These are phyloP conservation scores for Anniella stebbinsi DNA, from an alignment of 2,797 vertebrate genomes.

Conservation along the genomic window DNA sequence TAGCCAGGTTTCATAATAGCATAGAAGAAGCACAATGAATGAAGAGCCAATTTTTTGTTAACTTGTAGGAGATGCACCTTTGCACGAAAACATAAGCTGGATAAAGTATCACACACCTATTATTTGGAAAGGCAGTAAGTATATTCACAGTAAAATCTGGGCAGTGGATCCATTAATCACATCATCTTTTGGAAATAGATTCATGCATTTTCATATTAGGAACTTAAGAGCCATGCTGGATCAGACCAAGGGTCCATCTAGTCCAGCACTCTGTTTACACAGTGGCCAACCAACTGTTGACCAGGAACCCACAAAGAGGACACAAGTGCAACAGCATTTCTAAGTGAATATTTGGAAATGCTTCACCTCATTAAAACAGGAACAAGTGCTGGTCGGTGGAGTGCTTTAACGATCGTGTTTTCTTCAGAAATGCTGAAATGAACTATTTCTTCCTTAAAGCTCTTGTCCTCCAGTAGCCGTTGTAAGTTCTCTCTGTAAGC, in stretches of 20 bases:
- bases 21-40: neutral
- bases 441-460: conserved; percentile 96
- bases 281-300: too few species aligned
- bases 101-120: neutral
- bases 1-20: conserved; percentile 11
- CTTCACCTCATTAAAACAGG: conserved; percentile 94
- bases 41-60: conserved; percentile 6
- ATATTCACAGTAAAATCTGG: neutral
- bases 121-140: neutral
- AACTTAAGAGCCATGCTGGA: conserved; percentile 14
- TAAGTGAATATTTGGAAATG: neutral
- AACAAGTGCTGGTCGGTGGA: conserved; percentile 88
- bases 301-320: too few species aligned
- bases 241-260: too few species aligned
- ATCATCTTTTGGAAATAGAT: neutral
- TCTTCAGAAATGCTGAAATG: conserved; percentile 96
- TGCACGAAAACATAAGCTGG: neutral
- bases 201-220: neutral
- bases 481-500: conserved; percentile 90
- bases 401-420: conserved; percentile 83
- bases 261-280: too few species aligned
- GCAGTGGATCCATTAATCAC: neutral
- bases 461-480: conserved; percentile 92
- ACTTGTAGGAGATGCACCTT: neutral
- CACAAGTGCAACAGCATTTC: neutral